Percentiles rank a stretch among this genome's conserved stretches.
Conservation (phyloP, 2,888 invertebrate genomes). For the Sphaeridia pumilis region DNA sequence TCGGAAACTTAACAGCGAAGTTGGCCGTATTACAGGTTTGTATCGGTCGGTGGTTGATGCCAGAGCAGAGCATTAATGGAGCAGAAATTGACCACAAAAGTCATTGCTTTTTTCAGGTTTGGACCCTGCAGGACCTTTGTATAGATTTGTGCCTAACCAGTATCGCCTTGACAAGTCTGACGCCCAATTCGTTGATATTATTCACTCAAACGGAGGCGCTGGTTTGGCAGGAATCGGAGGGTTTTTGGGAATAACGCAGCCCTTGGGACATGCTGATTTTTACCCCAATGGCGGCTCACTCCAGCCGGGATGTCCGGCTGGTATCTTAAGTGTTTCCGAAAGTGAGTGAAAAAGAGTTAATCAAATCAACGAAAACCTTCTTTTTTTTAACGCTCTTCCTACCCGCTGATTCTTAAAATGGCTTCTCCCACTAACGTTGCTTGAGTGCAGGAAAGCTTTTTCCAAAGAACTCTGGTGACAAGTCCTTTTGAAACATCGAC, state of each 20-base stretch:
- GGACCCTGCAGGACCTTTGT: slow-evolving; percentile 28
- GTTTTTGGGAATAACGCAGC: slow-evolving; percentile 22
- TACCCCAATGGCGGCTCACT: slow-evolving; percentile 25
- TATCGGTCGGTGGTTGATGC: background rate
- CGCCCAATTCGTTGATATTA: slow-evolving; percentile 28
- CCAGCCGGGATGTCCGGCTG: slow-evolving; percentile 30
- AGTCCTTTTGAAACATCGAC: too few species aligned
- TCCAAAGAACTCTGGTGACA: too few species aligned
- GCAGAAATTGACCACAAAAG: background rate
- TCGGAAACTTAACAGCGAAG: slow-evolving; percentile 16
- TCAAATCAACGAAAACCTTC: too few species aligned
- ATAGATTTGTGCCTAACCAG: slow-evolving; percentile 20
- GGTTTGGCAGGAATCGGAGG: slow-evolving; percentile 18
- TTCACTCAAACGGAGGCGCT: slow-evolving; percentile 23
- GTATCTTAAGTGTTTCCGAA: slow-evolving; percentile 14
- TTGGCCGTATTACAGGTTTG: slow-evolving; percentile 26
- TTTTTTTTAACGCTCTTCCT: too few species aligned
- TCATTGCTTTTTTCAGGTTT: slow-evolving; percentile 16
- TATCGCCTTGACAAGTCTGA: slow-evolving; percentile 24
- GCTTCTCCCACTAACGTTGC: too few species aligned
- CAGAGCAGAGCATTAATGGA: background rate
- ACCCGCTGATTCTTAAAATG: too few species aligned
- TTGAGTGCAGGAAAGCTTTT: too few species aligned
- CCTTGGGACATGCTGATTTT: slow-evolving; percentile 30
- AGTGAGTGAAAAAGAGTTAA: too few species aligned